phyloP scores from a whole-genome alignment of 2,797 vertebrate species.

The Pangasius mekongensis region DNA sequence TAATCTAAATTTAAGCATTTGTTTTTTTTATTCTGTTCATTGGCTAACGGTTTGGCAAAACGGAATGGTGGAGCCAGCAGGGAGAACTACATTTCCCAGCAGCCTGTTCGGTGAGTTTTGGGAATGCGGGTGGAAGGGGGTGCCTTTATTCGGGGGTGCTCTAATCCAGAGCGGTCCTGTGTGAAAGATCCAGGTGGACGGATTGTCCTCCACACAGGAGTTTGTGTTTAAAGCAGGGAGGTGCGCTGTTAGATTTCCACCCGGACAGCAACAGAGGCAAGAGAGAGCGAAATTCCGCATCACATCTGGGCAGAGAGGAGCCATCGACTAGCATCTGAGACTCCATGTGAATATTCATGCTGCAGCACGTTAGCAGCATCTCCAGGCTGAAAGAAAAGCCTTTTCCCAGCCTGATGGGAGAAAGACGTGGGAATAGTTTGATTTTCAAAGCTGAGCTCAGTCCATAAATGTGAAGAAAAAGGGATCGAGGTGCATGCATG shows the following conservation, averaged over 20 bases:
- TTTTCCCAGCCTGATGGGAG: conserved; percentile 2
- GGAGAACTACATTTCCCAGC: conserved; percentile 57
- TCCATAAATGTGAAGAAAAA: background rate
- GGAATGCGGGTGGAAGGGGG: conserved; percentile 45
- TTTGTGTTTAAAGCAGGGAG: conserved; percentile 20
- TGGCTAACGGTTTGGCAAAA: background rate
- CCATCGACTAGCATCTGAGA: conserved; percentile 19
- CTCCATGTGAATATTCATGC: conserved; percentile 44
- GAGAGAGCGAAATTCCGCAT: background rate
- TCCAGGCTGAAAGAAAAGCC: conserved; percentile 12
- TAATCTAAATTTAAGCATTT: no score
- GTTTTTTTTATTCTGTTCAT: background rate
- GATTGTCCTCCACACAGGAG: conserved; percentile 12
- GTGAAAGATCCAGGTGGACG: conserved; percentile 1
- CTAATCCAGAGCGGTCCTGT: conserved; percentile 16
- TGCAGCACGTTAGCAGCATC: conserved; percentile 39
- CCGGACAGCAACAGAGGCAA: background rate
- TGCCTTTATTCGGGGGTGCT: conserved; percentile 44
- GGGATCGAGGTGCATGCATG: conserved; percentile 11
- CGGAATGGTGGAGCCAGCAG: background rate
- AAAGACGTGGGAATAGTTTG: background rate
- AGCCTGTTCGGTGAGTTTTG: conserved; percentile 18
- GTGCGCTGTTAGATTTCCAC: background rate
- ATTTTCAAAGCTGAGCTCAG: background rate
- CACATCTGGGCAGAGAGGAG: conserved; percentile 46